Percentiles rank a stretch among this genome's conserved stretches.
Conservation (phyloP, 1,140 invertebrate genomes). For the Phymorhynchus buccinoides region DNA sequence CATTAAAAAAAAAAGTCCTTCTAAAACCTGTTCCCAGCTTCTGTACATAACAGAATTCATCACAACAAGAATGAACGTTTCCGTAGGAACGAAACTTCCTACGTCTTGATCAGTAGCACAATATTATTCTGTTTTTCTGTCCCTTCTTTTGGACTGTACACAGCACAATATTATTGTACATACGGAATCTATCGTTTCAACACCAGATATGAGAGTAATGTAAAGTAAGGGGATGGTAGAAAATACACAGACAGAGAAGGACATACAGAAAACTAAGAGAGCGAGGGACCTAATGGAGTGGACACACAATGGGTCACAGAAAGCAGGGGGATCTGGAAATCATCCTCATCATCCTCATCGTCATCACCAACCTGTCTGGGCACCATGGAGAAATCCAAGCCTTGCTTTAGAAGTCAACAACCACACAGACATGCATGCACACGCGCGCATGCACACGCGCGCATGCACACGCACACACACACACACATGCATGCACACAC, state of each 20-base stretch:
- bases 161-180: too few species aligned
- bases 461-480: not conserved
- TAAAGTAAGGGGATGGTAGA: not conserved
- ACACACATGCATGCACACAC: not conserved
- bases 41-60: too few species aligned
- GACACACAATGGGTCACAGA: not conserved
- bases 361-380: conserved; percentile 18
- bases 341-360: too few species aligned
- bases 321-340: not conserved
- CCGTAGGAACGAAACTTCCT: too few species aligned
- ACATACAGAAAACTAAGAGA: not conserved
- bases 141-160: too few species aligned
- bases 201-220: too few species aligned
- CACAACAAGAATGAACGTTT: too few species aligned
- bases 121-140: too few species aligned
- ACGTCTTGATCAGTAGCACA: too few species aligned
- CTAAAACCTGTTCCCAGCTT: too few species aligned
- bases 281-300: conserved; percentile 60
- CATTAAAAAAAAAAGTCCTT: too few species aligned
- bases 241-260: not conserved
- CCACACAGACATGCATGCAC: not conserved
- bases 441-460: not conserved
- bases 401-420: conserved; percentile 25
- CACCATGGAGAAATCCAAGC: conserved; percentile 26
- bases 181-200: too few species aligned